Percentiles rank a stretch among this genome's conserved stretches.
phyloP scores from a whole-genome alignment of 2,113 vertebrate species.

The Empidonax traillii region DNA sequence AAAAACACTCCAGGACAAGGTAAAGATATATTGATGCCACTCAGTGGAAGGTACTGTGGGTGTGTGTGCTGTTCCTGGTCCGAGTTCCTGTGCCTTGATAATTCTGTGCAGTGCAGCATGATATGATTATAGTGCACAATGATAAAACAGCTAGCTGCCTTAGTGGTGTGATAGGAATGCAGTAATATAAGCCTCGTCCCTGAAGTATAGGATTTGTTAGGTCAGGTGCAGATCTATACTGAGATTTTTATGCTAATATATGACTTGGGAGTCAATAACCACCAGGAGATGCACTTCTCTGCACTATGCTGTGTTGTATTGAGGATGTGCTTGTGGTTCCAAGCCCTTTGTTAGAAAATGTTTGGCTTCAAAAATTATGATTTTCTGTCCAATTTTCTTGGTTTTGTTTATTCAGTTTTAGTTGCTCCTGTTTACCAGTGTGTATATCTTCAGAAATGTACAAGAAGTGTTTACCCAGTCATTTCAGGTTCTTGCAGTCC shows the following conservation, averaged over 20 bases:
- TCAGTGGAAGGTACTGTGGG: neutral
- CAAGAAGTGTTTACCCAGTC: neutral
- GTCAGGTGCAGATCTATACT: neutral
- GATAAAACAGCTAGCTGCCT: neutral
- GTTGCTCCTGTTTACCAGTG: neutral
- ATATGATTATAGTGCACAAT: neutral
- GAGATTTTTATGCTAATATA: neutral
- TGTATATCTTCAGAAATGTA: neutral
- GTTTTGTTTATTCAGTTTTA: neutral
- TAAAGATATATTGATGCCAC: neutral
- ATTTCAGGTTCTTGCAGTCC: neutral
- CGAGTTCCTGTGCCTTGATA: neutral
- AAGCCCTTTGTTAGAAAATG: neutral
- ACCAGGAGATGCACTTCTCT: neutral
- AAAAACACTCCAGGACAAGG: accelerated
- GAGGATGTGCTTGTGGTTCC: accelerated
- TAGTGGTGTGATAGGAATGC: neutral
- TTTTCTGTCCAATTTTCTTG: neutral
- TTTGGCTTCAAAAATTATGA: neutral
- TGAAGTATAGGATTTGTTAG: neutral
- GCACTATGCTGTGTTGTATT: neutral
- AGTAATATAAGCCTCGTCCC: neutral
- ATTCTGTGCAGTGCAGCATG: neutral
- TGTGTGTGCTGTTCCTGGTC: neutral
- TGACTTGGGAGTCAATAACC: neutral